A percentile compares a stretch with the other conserved stretches of the same genome.
These are phyloP conservation scores for Psococerastis gibbosa DNA, from an alignment of 2,888 invertebrate species.

Conservation along the genomic window DNA sequence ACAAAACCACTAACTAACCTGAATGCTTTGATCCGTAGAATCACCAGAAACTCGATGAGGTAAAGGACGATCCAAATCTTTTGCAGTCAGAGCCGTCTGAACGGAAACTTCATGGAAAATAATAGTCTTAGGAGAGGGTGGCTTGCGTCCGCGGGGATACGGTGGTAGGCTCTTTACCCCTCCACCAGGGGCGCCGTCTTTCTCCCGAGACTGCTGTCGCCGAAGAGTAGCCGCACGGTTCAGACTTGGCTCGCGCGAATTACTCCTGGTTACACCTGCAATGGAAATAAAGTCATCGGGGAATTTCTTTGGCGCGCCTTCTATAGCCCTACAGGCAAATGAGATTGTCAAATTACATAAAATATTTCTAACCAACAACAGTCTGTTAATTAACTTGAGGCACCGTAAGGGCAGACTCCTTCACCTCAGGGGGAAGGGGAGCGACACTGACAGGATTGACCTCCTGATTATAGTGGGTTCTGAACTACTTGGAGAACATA, in stretches of 20 bases:
- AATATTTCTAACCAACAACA: no score
- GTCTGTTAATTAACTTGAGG: no score
- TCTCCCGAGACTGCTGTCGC: slow-evolving; percentile 14
- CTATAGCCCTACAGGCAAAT: no score
- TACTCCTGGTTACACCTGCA: slow-evolving; percentile 12
- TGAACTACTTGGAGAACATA: no score
- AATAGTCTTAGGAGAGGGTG: slow-evolving; percentile 32
- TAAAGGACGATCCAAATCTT: slow-evolving; percentile 41
- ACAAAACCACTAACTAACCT: no score
- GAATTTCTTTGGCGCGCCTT: slow-evolving; percentile 25
- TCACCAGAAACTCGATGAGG: slow-evolving; percentile 1
- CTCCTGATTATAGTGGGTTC: no score
- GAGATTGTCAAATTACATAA: no score
- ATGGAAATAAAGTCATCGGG: slow-evolving; percentile 11
- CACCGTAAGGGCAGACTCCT: no score
- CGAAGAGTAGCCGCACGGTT: slow-evolving; percentile 21
- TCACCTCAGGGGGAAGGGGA: no score
- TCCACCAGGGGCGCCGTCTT: neutral
- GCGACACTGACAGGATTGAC: no score
- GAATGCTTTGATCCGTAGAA: neutral
- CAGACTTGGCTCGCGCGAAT: slow-evolving; percentile 20
- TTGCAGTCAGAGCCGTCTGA: slow-evolving; percentile 59
- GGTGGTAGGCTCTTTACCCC: slow-evolving; percentile 28
- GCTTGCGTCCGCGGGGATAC: slow-evolving; percentile 28
- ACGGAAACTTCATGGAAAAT: slow-evolving; percentile 64